phyloP scores from a whole-genome alignment of 2,113 vertebrate genomes.

The Myanophis thanlyinensis region DNA sequence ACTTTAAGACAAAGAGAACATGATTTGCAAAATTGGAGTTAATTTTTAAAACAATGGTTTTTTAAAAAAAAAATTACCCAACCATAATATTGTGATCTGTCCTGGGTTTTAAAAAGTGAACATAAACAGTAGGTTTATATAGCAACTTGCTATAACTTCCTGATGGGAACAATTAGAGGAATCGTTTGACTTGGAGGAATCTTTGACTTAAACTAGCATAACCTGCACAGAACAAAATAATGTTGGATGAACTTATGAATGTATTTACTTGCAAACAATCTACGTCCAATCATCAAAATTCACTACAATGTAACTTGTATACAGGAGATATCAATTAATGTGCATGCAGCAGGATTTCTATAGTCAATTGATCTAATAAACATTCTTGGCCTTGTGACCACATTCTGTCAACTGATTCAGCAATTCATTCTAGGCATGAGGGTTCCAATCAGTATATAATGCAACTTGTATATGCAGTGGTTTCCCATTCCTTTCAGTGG shows the following conservation, averaged over 20 bases:
- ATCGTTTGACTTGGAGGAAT: neutral
- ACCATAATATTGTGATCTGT: neutral
- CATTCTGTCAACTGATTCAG: neutral
- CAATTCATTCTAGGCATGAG: neutral
- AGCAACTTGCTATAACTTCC: neutral
- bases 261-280: neutral
- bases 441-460: neutral
- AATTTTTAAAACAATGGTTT: neutral
- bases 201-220: neutral
- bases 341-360: neutral
- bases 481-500: neutral
- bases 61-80: neutral
- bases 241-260: neutral
- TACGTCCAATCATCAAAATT: neutral
- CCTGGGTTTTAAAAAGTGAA: neutral
- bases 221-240: neutral
- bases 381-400: neutral
- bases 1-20: constrained; percentile 1
- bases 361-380: neutral
- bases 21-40: neutral
- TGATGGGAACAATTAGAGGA: neutral
- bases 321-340: neutral
- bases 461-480: neutral
- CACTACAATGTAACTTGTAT: neutral
- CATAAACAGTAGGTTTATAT: neutral